Evolutionary conservation across 2,797 vertebrate genomes (phyloP), one percentile per base, ranked within the genome.

Genomic region (Dallia pectoralis): DNA sequence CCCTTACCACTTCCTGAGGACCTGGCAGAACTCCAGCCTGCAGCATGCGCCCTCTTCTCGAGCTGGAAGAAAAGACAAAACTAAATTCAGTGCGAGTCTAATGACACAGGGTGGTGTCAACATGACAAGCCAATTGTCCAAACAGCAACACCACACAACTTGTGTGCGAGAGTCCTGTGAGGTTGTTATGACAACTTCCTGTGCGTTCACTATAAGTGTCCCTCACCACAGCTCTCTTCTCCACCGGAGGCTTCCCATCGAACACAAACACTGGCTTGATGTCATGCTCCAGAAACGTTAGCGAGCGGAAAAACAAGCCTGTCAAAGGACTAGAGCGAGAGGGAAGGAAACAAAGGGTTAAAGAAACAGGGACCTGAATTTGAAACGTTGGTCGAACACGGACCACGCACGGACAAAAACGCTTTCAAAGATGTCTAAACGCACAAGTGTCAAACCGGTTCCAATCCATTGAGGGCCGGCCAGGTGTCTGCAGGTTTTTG

Each of bases 221-320:
- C 86, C 93, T 91, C 70, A 96, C 94, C 85, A 88, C 89, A 30
- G 85, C 70, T 65, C n/a, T 82, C 77, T 96, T 95, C 74, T 94
- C 88, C 30, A 27, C 51, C 0, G 95, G 95, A 29, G 95, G 94
- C 18, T 62, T 86, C 62, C 94, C 94, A 3, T 95, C 94, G 69
- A 96, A 93, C 44, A 96, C 93, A 86, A 92, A 96, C 22, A 95
- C 91, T 0, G 94, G 95, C 78, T 91, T 94, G 80, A 96, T 94
- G 79, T 89, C 92, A 12, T 93, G 91, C 85, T 95, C 93, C 82
- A 95, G 86, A 77, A 96, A 92, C 27, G 89, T 89, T 70, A 95
- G 86, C 0, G 94, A 95, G 27, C 94, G 94, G 73, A 89, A 94
- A 79, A 96, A 94, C 48, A 95, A 73, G 18, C 94, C 94, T 18